Evolutionary conservation across 2,888 invertebrate genomes (phyloP).

Genomic region (Cantharis nigra): DNA sequence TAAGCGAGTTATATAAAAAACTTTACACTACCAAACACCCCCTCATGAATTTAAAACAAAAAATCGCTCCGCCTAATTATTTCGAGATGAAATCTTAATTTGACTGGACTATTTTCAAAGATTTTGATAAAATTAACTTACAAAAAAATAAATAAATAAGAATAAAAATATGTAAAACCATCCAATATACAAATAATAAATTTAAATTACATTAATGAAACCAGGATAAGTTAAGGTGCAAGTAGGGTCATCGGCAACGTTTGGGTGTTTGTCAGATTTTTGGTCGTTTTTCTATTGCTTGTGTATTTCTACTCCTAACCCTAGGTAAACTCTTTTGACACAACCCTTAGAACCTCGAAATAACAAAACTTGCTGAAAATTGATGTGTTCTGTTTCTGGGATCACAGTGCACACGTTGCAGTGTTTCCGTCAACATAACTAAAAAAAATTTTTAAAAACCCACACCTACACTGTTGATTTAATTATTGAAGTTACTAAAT

Average conservation of each 20-base stretch:
- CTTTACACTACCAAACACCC: no score
- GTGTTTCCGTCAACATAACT: background rate
- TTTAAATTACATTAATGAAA: background rate
- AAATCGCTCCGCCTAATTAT: no score
- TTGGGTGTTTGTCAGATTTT: background rate
- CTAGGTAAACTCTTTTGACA: background rate
- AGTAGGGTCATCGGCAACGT: background rate
- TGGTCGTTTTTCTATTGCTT: background rate
- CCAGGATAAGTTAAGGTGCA: background rate
- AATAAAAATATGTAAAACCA: background rate
- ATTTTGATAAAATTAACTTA: background rate
- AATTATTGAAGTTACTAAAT: background rate
- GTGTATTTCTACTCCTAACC: background rate
- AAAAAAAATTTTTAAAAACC: background rate
- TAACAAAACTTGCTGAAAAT: background rate
- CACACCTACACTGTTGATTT: background rate
- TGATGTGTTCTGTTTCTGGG: background rate
- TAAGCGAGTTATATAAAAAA: no score
- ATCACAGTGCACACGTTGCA: background rate
- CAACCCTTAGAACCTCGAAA: background rate
- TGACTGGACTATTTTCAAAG: background rate
- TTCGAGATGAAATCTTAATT: no score
- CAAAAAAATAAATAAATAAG: background rate
- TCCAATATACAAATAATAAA: background rate
- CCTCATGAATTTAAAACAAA: no score